Conservation (phyloP, 2,888 invertebrate species). For the Ophonus ardosiacus region DNA sequence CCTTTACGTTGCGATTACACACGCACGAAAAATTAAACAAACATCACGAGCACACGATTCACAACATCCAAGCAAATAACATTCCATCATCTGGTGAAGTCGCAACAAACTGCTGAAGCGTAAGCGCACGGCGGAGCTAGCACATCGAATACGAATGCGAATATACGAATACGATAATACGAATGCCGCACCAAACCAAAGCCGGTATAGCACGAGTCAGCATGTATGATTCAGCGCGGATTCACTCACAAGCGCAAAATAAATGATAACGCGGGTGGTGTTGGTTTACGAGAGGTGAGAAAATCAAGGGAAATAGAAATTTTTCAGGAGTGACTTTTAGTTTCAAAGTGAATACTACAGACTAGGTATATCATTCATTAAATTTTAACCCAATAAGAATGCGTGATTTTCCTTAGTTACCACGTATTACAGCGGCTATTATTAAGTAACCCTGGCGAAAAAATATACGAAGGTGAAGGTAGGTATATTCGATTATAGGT, state of each 20-base stretch:
- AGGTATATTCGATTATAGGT: no score
- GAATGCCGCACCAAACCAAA: background rate
- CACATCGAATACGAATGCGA: no score
- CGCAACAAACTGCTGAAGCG: background rate
- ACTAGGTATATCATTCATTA: no score
- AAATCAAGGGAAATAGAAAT: background rate
- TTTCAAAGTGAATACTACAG: no score
- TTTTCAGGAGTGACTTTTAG: no score
- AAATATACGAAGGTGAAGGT: no score
- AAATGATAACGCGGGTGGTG: background rate
- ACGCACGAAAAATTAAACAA: slow-evolving; percentile 56
- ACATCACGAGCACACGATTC: slow-evolving; percentile 24
- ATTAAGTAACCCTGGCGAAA: no score
- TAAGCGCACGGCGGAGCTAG: no score
- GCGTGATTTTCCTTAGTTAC: no score
- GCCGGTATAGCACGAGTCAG: background rate
- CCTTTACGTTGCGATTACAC: slow-evolving; percentile 14
- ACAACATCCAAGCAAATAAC: slow-evolving; percentile 44
- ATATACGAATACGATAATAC: background rate
- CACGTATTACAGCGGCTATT: no score
- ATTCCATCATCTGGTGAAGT: slow-evolving; percentile 50
- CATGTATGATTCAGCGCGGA: background rate
- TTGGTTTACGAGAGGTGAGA: background rate
- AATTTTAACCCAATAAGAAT: no score
- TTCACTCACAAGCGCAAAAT: background rate